Evolutionary conservation across 92 coral and sea anemone species (phyloP).

Genomic region (Parazoanthus swiftii): DNA sequence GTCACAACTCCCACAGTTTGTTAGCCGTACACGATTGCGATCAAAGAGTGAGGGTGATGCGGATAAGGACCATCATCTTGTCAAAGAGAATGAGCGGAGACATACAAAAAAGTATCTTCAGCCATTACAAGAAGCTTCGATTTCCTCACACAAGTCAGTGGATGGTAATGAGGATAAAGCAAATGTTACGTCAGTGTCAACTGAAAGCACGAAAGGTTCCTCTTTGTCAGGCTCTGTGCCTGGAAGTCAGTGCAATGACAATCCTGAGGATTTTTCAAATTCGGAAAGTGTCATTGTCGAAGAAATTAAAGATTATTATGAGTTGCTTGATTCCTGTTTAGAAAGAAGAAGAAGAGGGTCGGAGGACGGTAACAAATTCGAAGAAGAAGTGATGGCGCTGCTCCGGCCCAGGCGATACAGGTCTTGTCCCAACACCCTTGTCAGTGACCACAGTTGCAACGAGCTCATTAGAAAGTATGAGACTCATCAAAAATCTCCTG

Average conservation of each 20-base stretch:
- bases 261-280: background rate
- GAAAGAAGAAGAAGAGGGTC: slow-evolving; percentile 6
- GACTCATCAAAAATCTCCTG: too few species aligned
- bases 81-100: background rate
- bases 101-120: background rate
- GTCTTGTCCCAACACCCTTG: slow-evolving; percentile 22
- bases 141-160: background rate
- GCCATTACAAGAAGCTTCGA: background rate
- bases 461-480: background rate
- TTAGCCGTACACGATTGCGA: background rate
- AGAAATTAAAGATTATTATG: background rate
- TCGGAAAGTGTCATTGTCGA: background rate
- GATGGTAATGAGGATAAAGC: background rate
- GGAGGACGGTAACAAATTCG: slow-evolving; percentile 12
- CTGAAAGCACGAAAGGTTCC: background rate
- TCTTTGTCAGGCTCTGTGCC: background rate
- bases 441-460: background rate
- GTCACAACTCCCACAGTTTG: background rate
- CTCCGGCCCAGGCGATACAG: background rate
- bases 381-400: background rate
- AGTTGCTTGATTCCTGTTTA: background rate
- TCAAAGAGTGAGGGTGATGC: slow-evolving; percentile 23
- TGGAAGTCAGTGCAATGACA: background rate
- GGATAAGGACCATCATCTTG: background rate
- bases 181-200: background rate